phyloP scores from a whole-genome alignment of 2,113 vertebrate genomes.

The Danio rerio region DNA sequence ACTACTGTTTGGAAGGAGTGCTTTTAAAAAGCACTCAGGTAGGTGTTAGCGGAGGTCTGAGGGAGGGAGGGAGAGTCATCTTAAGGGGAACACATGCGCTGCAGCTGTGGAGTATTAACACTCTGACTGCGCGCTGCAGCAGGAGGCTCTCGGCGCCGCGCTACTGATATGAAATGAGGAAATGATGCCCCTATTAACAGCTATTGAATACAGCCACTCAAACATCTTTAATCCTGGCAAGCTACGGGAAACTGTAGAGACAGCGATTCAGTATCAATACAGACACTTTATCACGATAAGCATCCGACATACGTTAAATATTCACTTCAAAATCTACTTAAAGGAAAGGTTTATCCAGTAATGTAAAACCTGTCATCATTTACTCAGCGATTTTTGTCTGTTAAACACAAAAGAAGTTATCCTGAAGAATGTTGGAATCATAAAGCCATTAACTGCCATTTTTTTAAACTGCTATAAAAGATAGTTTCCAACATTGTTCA shows the following conservation, averaged over 20 bases:
- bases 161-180: slow-evolving; percentile 33
- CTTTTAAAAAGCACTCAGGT: slow-evolving; percentile 45
- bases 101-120: slow-evolving; percentile 57
- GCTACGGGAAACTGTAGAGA: neutral
- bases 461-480: no score
- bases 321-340: neutral
- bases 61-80: slow-evolving; percentile 23
- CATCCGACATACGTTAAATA: neutral
- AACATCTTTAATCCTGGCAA: slow-evolving; percentile 1
- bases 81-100: slow-evolving; percentile 50
- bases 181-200: slow-evolving; percentile 38
- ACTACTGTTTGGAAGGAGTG: slow-evolving; percentile 23
- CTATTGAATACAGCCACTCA: slow-evolving; percentile 11
- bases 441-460: no score
- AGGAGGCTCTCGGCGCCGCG: neutral
- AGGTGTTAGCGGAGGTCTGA: slow-evolving; percentile 33
- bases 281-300: neutral
- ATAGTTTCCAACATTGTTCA: no score
- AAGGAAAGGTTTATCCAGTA: neutral
- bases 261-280: neutral
- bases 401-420: neutral
- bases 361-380: neutral
- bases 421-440: neutral
- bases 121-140: slow-evolving; percentile 37
- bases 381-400: neutral